Conservation (phyloP, 2,113 vertebrate species). For the Psilopsiagon aurifrons region DNA sequence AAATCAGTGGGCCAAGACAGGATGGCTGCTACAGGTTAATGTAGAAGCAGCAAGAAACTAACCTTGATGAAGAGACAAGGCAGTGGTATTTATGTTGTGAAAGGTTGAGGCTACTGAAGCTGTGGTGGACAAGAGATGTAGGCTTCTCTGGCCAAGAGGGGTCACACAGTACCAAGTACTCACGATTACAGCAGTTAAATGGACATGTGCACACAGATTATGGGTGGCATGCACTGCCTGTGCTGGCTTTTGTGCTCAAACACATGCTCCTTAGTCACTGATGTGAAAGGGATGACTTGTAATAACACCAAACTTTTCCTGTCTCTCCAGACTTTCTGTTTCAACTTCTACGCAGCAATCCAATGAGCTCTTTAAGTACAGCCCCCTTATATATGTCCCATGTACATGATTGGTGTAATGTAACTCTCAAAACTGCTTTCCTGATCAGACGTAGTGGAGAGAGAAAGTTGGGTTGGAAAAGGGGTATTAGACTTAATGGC, state of each 20-base stretch:
- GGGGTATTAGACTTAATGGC: not conserved
- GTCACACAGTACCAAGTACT: rapidly evolving
- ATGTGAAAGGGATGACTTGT: not conserved
- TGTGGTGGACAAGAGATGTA: not conserved
- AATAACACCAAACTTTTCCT: not conserved
- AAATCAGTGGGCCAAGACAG: not conserved
- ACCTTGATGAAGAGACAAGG: not conserved
- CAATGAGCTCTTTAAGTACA: not conserved
- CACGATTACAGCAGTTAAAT: rapidly evolving
- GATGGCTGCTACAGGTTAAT: not conserved
- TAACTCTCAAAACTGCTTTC: not conserved
- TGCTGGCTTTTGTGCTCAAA: not conserved
- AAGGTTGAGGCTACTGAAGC: not conserved
- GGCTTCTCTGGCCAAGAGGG: not conserved
- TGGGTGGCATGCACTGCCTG: not conserved
- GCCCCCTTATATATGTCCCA: rapidly evolving
- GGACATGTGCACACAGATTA: rapidly evolving
- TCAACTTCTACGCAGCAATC: not conserved
- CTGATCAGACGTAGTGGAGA: not conserved
- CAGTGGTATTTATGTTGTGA: not conserved
- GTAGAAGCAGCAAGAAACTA: not conserved
- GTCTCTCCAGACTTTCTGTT: not conserved
- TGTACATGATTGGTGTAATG: rapidly evolving
- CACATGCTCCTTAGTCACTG: not conserved
- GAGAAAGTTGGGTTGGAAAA: not conserved